Percentiles rank a stretch among this genome's conserved stretches.
These are phyloP conservation scores for Macropis europaea DNA, from an alignment of 2,888 invertebrate genomes.

Conservation along the genomic window DNA sequence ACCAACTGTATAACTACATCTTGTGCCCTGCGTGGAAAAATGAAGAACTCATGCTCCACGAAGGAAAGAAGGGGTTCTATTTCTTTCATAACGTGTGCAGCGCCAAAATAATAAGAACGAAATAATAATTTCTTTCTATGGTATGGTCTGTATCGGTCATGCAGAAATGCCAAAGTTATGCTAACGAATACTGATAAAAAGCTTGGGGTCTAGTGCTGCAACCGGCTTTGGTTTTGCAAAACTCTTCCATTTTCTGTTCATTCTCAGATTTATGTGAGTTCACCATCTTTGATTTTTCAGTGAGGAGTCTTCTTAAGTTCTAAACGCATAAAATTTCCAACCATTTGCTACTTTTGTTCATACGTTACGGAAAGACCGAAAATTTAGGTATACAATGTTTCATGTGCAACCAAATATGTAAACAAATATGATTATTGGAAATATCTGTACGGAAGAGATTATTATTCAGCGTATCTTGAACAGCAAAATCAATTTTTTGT, in stretches of 20 bases:
- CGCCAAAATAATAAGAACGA: conserved; percentile 8
- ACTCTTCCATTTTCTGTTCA: conserved; percentile 24
- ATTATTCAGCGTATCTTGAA: background rate
- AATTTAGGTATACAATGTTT: background rate
- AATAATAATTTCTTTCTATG: conserved; percentile 22
- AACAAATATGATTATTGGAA: background rate
- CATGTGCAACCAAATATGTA: background rate
- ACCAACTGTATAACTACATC: background rate
- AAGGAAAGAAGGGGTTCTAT: conserved; percentile 11
- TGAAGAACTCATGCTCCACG: conserved; percentile 33
- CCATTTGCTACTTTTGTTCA: background rate
- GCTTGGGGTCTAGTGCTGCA: conserved; percentile 24
- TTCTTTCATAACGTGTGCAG: conserved; percentile 13
- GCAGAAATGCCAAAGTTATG: conserved; percentile 27
- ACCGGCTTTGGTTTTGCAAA: conserved; percentile 41
- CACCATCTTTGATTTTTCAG: background rate
- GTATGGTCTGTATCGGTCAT: conserved; percentile 24
- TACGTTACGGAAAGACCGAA: background rate
- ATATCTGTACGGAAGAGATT: background rate
- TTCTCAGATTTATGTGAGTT: conserved; percentile 46
- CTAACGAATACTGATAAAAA: conserved; percentile 24
- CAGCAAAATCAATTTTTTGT: conserved; percentile 11
- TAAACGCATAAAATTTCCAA: background rate
- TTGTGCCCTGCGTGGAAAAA: background rate
- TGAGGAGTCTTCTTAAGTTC: background rate